Evolutionary conservation across 2,797 vertebrate species (phyloP).

Genomic region (Epinephelus malabaricus): DNA sequence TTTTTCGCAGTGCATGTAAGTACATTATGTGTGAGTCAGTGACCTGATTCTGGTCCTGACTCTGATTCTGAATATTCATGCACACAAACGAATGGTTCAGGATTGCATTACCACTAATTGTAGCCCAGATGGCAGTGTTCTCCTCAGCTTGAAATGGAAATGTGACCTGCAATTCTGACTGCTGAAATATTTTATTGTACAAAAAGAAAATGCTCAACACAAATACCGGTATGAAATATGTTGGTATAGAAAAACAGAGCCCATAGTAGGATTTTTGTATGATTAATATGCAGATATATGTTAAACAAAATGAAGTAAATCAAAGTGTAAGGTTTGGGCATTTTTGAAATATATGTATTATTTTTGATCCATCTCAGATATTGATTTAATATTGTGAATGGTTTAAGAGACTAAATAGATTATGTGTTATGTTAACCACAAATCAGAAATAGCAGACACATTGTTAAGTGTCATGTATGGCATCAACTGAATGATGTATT

Average conservation of each 20-base stretch:
- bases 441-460: background rate
- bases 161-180: conserved; percentile 52
- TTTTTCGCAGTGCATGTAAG: background rate
- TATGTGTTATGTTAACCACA: background rate
- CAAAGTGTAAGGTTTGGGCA: background rate
- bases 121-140: conserved; percentile 84
- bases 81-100: background rate
- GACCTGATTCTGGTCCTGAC: background rate
- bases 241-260: conserved; percentile 12
- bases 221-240: conserved; percentile 4
- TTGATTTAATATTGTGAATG: background rate
- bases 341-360: conserved; percentile 3
- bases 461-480: background rate
- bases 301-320: background rate
- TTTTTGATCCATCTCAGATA: background rate
- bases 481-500: conserved; percentile 21
- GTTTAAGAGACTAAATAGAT: background rate
- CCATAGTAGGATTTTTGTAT: background rate
- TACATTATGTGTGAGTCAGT: background rate
- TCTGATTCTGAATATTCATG: conserved; percentile 47
- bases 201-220: conserved; percentile 30
- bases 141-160: conserved; percentile 72
- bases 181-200: conserved; percentile 45
- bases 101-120: conserved; percentile 72
- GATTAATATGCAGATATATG: background rate